Evolutionary conservation across 2,888 invertebrate species (phyloP).

Genomic region (Chesias legatella): DNA sequence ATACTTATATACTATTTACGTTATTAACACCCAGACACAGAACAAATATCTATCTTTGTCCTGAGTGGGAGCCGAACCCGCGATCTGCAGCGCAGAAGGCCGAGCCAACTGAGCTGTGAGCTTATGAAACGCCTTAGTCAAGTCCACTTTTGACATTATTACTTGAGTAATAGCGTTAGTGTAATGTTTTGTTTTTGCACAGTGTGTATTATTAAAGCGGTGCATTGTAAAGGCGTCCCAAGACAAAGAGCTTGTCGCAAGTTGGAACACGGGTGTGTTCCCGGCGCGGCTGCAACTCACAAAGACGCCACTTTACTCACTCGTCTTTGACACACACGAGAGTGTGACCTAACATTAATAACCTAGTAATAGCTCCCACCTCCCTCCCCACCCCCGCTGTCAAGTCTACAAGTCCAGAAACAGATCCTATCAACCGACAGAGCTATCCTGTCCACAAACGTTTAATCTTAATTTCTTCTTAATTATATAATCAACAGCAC

Average conservation of each 20-base stretch:
- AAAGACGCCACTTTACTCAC: conserved; percentile 74
- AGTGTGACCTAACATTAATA: conserved; percentile 72
- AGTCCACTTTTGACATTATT: conserved; percentile 3
- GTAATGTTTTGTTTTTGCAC: conserved; percentile 26
- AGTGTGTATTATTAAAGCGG: conserved; percentile 33
- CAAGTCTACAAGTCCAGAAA: conserved; percentile 14
- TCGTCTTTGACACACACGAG: conserved; percentile 66
- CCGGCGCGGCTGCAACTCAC: conserved; percentile 43
- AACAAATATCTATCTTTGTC: no score
- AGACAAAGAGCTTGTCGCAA: conserved; percentile 68
- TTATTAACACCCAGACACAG: no score
- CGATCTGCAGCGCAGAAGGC: no score
- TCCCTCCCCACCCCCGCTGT: conserved; percentile 50
- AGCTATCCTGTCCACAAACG: conserved; percentile 10
- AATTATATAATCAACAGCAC: conserved; percentile 15
- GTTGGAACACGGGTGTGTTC: conserved; percentile 47
- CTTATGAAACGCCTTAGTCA: conserved; percentile 7
- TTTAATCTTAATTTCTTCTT: conserved; percentile 14
- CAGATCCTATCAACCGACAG: conserved; percentile 19
- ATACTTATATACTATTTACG: no score
- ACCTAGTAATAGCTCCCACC: conserved; percentile 58
- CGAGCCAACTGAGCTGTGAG: no score
- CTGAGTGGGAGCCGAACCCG: no score
- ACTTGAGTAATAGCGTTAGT: conserved; percentile 33
- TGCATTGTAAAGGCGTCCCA: conserved; percentile 53